Conservation (phyloP, 2,113 vertebrate species). For the Spea multiplicata region DNA sequence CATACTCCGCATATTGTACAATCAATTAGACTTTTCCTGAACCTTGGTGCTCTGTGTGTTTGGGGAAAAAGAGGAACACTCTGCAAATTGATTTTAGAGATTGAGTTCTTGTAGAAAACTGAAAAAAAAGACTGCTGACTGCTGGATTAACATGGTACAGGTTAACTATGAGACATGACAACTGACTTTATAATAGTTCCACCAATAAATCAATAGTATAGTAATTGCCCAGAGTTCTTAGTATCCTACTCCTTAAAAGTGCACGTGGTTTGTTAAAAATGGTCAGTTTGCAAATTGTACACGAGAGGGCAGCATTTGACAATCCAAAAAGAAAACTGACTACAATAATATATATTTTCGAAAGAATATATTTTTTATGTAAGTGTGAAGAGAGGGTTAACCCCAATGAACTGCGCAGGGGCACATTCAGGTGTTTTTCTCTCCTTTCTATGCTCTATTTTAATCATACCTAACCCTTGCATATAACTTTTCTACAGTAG, state of each 20-base stretch:
- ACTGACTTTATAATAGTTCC: constrained; percentile 18
- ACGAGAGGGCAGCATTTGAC: constrained; percentile 34
- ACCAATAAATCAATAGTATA: constrained; percentile 22
- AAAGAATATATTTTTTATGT: no score
- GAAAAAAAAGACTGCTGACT: neutral
- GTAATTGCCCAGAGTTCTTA: neutral
- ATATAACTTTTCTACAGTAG: no score
- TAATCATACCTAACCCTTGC: no score
- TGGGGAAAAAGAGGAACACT: neutral
- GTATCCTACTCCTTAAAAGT: neutral
- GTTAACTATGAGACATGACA: neutral
- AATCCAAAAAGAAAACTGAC: neutral
- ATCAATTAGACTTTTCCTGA: no score
- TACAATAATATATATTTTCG: no score
- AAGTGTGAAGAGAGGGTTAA: no score
- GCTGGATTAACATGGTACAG: neutral
- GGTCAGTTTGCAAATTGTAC: neutral
- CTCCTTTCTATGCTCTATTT: no score
- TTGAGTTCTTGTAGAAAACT: neutral
- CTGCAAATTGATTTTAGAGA: neutral
- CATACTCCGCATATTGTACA: no score
- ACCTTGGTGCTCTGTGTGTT: no score
- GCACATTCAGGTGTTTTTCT: no score
- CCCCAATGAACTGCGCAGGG: no score
- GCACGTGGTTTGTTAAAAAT: neutral